Evolutionary conservation across 1,140 invertebrate species (phyloP), one percentile per base, ranked within the genome.

Genomic region (Drosophila bipectinata): DNA sequence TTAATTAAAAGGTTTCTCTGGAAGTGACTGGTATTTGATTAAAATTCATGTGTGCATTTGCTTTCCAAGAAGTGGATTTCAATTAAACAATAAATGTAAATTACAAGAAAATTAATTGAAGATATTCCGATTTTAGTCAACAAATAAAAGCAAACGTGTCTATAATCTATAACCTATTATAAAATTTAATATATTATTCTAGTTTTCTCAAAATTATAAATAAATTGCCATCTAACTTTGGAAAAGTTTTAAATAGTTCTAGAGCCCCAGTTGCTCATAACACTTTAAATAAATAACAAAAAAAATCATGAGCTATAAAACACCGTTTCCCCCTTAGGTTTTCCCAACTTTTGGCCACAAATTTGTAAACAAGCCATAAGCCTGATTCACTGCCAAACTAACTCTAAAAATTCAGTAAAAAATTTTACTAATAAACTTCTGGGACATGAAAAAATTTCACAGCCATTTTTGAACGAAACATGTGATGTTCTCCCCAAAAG

Each of bases 401-500:
- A 54, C 49, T 55, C 12, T 18, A 44, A 66, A 64, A 28, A 26
- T 53, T 24, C 21, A 12, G 0, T 1, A 30, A 15, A 45, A 55
- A 67, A 55, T 24, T 1, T 5, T 15, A 32, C 66, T 69, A 69
- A 68, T 69, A 69, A 68, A 69, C 32, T 67, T 67, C 10, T 67
- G 4, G 7, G 3, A n/a, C 15, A 48, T 18, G 26, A 45, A 54
- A 67, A 68, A 66, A 18, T 34, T 9, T 37, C 34, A n/a, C 34
- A 37, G 34, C 34, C 12, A 37, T 12, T 12, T 37, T 37, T 12
- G 4, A 37, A 12, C 6, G 39, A 72, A 66, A 44, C 0, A 37
- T 76, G 72, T 52, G 12, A 18, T 32, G 30, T 14, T 7, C 15
- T 1, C 51, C 72, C 54, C 18, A n/a, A 82, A 64, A 82, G 79